Evolutionary conservation across 2,797 vertebrate species (phyloP), one percentile per base, ranked within the genome.

Genomic region (Pseudochromis fuscus): DNA sequence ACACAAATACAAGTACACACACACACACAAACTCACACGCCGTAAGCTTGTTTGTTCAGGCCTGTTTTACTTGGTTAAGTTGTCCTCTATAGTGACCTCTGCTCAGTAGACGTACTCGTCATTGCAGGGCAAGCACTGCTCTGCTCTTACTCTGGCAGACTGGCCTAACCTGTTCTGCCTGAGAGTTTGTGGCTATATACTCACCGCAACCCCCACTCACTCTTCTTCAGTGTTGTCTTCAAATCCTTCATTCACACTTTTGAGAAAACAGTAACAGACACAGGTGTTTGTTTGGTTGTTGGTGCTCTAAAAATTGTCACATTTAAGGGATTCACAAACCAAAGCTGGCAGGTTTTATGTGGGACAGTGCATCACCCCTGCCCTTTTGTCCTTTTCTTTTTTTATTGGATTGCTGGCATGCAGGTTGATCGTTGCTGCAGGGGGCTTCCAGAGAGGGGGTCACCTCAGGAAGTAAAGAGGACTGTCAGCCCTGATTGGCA

Each of bases 401-500:
- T 75, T 82, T 68, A 64, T 68, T 87, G 46, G 65, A 65, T 65
- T 68, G 30, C 27, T 81, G 57, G 70, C 70, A 77, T 48, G 53
- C 68, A 56, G 63, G 69, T 70, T 62, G 57, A 63, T 69, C 72
- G n/a, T n/a, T n/a, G 84, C 84, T 87, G 89, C 76, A 85, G 81
- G 88, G 87, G 79, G 38, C 46, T 63, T 25, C 6, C 40, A 67
- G 46, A 52, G 25, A 83, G 85, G 64, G 86, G 77, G 89, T 92
- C 59, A 81, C 57, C 92, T 93, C 86, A 75, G 46, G 83, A 88
- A 83, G 77, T 90, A 91, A 93, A 91, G 72, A 64, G 61, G 75
- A 64, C 67, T 21, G 13, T 67, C 58, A 93, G 91, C 67, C 75
- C 88, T 96, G 96, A 97, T 93, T 95, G 96, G 94, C 95, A 95